phyloP scores from a whole-genome alignment of 2,113 vertebrate species.

The Nettapus auritus region DNA sequence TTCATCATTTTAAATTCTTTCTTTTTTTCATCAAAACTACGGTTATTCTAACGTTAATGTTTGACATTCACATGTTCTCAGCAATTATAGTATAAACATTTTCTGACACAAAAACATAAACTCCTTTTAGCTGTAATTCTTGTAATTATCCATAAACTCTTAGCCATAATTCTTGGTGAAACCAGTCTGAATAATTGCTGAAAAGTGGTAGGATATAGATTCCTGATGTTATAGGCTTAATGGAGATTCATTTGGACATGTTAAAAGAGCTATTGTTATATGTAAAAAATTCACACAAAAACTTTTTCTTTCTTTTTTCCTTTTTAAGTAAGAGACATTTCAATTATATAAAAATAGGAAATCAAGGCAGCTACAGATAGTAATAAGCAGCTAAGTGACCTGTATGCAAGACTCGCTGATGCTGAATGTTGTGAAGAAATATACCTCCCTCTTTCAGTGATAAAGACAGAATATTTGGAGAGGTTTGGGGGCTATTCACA shows the following conservation, averaged over 20 bases:
- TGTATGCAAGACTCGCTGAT: fast-evolving
- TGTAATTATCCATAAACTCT: not conserved
- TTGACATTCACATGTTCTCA: not conserved
- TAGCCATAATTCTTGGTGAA: not conserved
- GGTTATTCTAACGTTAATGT: not conserved
- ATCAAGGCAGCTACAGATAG: not conserved
- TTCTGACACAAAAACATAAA: not conserved
- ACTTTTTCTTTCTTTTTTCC: not conserved
- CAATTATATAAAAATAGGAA: not conserved
- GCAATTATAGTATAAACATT: not conserved
- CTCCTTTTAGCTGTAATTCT: not conserved
- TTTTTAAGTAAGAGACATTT: not conserved
- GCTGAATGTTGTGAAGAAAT: not conserved
- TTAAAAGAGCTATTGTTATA: not conserved
- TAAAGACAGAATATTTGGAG: not conserved
- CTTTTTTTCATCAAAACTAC: not conserved
- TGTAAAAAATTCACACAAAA: not conserved
- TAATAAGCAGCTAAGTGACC: not conserved
- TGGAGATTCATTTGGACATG: not conserved
- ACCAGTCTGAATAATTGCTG: not conserved
- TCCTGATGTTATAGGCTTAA: not conserved
- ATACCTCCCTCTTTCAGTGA: not conserved
- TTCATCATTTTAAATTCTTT: not conserved
- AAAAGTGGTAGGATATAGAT: not conserved
- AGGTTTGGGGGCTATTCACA: not conserved